Evolutionary conservation across 1,140 invertebrate species (phyloP).

Genomic region (Drosophila lacteicornis): DNA sequence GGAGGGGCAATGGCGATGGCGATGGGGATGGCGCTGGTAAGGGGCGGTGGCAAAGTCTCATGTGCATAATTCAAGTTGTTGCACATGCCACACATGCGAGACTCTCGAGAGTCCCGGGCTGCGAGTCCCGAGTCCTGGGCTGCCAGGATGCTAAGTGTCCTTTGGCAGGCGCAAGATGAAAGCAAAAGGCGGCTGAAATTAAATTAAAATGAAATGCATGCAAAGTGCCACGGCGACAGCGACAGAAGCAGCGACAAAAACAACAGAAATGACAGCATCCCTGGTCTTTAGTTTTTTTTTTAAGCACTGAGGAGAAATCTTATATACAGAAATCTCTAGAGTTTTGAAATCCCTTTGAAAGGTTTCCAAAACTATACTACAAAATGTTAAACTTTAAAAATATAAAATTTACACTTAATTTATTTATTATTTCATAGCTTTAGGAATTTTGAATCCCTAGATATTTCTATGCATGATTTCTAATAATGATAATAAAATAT

Average conservation of each 20-base stretch:
- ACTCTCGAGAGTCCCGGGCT: constrained; percentile 52
- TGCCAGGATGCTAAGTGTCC: constrained; percentile 56
- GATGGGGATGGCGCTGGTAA: constrained; percentile 12
- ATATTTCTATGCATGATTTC: too few relatives aligned
- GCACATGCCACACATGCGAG: constrained; percentile 74
- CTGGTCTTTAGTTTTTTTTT: constrained; percentile 1
- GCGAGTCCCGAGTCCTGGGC: constrained; percentile 21
- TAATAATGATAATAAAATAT: too few relatives aligned
- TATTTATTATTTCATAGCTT: too few relatives aligned
- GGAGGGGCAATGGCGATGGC: constrained; percentile 10
- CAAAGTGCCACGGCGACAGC: constrained; percentile 65
- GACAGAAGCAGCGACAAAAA: constrained; percentile 8
- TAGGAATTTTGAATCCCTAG: too few relatives aligned
- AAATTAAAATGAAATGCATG: constrained; percentile 81
- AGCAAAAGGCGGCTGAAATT: constrained; percentile 78
- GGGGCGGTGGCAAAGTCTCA: constrained; percentile 47
- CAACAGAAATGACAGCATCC: constrained; percentile 34
- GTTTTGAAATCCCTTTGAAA: too few relatives aligned
- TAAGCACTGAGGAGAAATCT: background rate
- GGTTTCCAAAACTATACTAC: too few relatives aligned
- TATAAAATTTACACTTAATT: too few relatives aligned
- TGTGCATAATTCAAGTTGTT: constrained; percentile 83
- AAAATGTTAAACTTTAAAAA: too few relatives aligned
- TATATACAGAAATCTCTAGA: too few relatives aligned
- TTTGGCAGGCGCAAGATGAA: constrained; percentile 68